Conservation (phyloP, 2,113 vertebrate species). For the Sinocyclocheilus anshuiensis region DNA sequence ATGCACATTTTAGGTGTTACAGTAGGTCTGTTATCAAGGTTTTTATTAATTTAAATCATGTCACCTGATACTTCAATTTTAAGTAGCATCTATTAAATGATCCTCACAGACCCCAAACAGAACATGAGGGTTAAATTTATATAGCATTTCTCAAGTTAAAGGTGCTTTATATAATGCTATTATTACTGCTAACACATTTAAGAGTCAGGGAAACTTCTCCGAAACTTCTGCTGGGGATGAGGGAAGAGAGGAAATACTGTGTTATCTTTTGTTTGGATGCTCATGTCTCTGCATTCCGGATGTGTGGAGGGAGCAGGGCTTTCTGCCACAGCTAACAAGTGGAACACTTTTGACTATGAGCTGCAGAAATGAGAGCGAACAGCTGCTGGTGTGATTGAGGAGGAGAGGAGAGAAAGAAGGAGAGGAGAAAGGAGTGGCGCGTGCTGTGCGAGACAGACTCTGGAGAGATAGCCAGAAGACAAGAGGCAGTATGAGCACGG, state of each 20-base stretch:
- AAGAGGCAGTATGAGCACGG: conserved; percentile 24
- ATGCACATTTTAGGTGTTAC: not conserved
- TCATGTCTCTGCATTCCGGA: conserved; percentile 71
- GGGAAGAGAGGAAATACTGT: conserved; percentile 61
- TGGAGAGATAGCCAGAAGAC: conserved; percentile 64
- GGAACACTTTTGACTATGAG: conserved; percentile 76
- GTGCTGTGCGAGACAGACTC: conserved; percentile 70
- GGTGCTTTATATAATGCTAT: not conserved
- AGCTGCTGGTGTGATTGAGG: conserved; percentile 59
- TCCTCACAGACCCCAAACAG: not conserved
- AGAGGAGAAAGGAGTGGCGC: conserved; percentile 55
- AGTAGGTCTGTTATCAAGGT: conserved; percentile 46
- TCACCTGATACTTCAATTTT: not conserved
- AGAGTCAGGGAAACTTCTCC: conserved; percentile 49
- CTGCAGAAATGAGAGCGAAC: conserved; percentile 55
- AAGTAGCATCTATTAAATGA: not conserved
- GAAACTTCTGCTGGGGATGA: conserved; percentile 53
- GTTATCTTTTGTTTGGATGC: conserved; percentile 77
- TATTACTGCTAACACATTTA: not conserved
- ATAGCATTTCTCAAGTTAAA: conserved; percentile 52
- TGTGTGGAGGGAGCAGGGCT: conserved; percentile 63
- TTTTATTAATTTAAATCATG: not conserved
- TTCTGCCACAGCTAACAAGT: conserved; percentile 70
- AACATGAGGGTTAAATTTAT: not conserved
- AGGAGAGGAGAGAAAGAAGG: conserved; percentile 55